Evolutionary conservation across 2,888 invertebrate genomes (phyloP).

Genomic region (Orthosia gracilis): DNA sequence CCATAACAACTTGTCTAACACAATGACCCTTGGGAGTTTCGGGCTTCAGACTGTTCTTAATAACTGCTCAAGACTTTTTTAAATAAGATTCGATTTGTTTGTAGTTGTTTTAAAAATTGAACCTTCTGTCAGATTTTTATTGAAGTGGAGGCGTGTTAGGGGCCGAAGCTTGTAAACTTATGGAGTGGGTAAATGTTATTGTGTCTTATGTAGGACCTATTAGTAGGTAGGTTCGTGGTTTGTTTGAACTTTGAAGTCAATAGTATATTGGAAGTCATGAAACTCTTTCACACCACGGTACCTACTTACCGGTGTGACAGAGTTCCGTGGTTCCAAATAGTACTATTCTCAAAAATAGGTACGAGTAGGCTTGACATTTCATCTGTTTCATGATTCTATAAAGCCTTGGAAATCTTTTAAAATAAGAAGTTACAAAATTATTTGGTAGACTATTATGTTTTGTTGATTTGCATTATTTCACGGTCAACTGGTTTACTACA

Average conservation of each 20-base stretch:
- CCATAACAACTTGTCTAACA: too few species aligned
- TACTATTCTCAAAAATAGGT: too few species aligned
- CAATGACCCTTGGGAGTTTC: too few species aligned
- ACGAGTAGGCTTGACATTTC: neutral
- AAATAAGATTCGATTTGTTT: too few species aligned
- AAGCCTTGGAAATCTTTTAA: neutral
- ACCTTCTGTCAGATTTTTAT: slow-evolving; percentile 31
- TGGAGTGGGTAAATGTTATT: slow-evolving; percentile 50
- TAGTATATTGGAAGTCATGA: neutral
- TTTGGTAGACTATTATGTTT: slow-evolving; percentile 25
- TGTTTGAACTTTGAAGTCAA: slow-evolving; percentile 36
- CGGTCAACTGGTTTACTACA: slow-evolving; percentile 25
- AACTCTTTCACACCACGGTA: neutral
- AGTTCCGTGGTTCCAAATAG: neutral
- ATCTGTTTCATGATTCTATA: neutral
- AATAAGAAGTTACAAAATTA: neutral
- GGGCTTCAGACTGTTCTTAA: too few species aligned
- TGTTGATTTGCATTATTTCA: slow-evolving; percentile 48
- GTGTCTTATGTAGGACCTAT: slow-evolving; percentile 15
- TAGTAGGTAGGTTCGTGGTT: slow-evolving; percentile 8
- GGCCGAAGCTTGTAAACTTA: slow-evolving; percentile 34
- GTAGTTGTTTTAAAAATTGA: neutral
- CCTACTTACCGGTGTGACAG: neutral
- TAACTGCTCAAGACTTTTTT: too few species aligned
- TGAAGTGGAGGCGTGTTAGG: neutral